phyloP scores from a whole-genome alignment of 2,113 vertebrate genomes.

The Pelobates fuscus region DNA sequence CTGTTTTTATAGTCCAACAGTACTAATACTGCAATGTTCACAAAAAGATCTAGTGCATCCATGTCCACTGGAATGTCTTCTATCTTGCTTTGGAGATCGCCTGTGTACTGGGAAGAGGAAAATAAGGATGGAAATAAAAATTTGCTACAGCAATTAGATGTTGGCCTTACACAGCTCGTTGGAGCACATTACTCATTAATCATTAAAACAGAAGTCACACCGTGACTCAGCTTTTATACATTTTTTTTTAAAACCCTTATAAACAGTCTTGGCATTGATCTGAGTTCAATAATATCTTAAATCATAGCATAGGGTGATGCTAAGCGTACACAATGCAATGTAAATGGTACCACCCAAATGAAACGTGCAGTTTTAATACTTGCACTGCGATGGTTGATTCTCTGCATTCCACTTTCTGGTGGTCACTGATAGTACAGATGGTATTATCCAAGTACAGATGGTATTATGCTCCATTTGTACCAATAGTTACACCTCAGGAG shows the following conservation, averaged over 20 bases:
- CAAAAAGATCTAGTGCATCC: slow-evolving; percentile 57
- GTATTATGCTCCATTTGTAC: too few relatives aligned
- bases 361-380: not conserved
- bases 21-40: slow-evolving; percentile 56
- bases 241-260: not conserved
- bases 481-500: too few relatives aligned
- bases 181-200: slow-evolving; percentile 5
- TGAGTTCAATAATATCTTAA: slow-evolving; percentile 6
- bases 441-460: too few relatives aligned
- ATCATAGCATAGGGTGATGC: not conserved
- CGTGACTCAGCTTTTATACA: not conserved
- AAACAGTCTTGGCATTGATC: slow-evolving; percentile 28
- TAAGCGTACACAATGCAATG: not conserved
- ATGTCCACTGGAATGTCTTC: slow-evolving; percentile 43
- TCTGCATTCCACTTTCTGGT: too few relatives aligned
- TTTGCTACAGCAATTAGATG: not conserved
- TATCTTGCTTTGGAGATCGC: slow-evolving; percentile 56
- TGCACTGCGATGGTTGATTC: not conserved
- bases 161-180: not conserved
- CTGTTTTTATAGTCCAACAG: slow-evolving; percentile 64
- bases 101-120: slow-evolving; percentile 57
- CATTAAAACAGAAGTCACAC: not conserved
- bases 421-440: too few relatives aligned
- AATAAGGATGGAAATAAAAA: not conserved
- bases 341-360: not conserved